Evolutionary conservation across 2,113 vertebrate genomes (phyloP).

Genomic region (Geococcyx californianus): DNA sequence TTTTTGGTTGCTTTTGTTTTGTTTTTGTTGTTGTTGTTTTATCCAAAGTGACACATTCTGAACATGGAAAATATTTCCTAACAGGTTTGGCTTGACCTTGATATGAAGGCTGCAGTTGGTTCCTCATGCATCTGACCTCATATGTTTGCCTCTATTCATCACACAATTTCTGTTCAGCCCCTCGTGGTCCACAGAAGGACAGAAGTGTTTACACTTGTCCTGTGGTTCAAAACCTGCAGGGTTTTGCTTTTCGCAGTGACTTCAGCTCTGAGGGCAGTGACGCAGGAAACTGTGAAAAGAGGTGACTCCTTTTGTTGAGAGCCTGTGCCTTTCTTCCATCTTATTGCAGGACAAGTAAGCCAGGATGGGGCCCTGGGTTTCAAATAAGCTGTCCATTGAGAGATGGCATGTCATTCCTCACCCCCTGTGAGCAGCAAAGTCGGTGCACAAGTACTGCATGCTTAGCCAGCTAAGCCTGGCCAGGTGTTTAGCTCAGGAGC

Average conservation of each 20-base stretch:
- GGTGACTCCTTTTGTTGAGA: neutral
- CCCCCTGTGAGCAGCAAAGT: neutral
- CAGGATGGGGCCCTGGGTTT: neutral
- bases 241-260: neutral
- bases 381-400: neutral
- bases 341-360: neutral
- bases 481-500: neutral
- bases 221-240: neutral
- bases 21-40: neutral
- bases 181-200: fast-evolving
- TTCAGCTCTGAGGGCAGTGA: neutral
- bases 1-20: neutral
- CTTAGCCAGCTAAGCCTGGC: neutral
- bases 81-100: neutral
- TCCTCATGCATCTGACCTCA: neutral
- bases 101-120: fast-evolving
- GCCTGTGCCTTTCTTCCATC: neutral
- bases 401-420: neutral
- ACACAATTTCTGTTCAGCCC: neutral
- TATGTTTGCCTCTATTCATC: neutral
- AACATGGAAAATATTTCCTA: neutral
- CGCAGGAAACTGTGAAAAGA: neutral
- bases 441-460: neutral
- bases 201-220: neutral
- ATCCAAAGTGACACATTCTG: neutral